Conservation (phyloP, 2,113 vertebrate species). For the Crotalus viridis region DNA sequence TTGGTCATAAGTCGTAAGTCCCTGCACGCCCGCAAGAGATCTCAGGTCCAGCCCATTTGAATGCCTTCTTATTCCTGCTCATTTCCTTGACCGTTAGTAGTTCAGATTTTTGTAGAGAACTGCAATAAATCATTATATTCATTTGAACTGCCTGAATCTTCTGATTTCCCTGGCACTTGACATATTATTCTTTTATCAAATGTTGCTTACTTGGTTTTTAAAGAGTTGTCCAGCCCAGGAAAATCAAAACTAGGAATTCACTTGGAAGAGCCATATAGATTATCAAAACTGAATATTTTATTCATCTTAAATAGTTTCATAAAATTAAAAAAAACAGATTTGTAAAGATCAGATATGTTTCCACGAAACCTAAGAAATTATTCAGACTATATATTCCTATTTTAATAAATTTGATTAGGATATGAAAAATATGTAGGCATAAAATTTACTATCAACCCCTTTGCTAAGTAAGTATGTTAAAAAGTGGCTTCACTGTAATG, state of each 20-base stretch:
- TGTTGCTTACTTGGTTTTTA: neutral
- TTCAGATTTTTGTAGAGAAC: too few relatives aligned
- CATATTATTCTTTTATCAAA: conserved; percentile 32
- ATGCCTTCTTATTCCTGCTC: too few relatives aligned
- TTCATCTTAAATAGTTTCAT: neutral
- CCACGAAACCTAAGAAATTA: too few relatives aligned
- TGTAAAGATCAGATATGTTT: neutral
- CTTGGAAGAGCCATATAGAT: neutral
- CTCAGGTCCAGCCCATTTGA: too few relatives aligned
- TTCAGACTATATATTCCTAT: neutral
- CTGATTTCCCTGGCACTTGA: too few relatives aligned
- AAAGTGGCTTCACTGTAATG: neutral
- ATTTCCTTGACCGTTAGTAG: too few relatives aligned
- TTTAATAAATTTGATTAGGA: neutral
- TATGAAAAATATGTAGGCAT: neutral
- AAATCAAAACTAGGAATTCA: neutral
- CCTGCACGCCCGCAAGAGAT: too few relatives aligned
- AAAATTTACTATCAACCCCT: neutral
- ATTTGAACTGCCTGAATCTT: too few relatives aligned
- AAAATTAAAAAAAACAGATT: neutral
- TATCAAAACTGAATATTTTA: neutral
- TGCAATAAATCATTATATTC: too few relatives aligned
- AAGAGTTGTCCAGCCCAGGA: conserved; percentile 14
- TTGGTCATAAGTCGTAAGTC: too few relatives aligned
- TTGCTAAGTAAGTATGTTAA: neutral